Evolutionary conservation across 1,140 invertebrate species (phyloP).

Genomic region (Drosophila orosa): DNA sequence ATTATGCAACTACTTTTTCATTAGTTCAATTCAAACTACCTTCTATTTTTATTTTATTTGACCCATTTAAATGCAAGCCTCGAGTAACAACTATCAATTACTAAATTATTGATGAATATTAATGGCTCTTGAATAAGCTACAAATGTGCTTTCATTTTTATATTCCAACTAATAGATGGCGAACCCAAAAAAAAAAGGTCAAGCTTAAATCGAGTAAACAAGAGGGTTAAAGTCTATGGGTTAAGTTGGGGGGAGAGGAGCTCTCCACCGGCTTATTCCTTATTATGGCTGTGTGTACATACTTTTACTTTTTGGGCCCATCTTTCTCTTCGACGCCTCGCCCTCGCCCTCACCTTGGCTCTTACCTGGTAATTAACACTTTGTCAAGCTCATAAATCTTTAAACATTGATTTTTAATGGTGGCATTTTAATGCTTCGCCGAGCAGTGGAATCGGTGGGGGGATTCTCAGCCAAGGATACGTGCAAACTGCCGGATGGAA

Average conservation of each 20-base stretch:
- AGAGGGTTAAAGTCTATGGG: conserved; percentile 15
- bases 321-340: background rate
- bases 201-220: conserved; percentile 15
- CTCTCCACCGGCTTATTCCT: conserved; percentile 20
- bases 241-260: conserved; percentile 7
- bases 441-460: conserved; percentile 41
- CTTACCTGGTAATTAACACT: conserved; percentile 73
- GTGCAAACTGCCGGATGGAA: conserved; percentile 48
- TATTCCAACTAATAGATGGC: background rate
- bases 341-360: conserved; percentile 18
- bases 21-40: conserved; percentile 4
- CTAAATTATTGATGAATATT: conserved; percentile 53
- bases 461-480: conserved; percentile 23
- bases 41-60: conserved; percentile 14
- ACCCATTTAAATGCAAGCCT: conserved; percentile 1
- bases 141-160: conserved; percentile 6
- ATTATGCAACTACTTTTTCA: conserved; percentile 29
- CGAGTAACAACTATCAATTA: conserved; percentile 23
- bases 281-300: conserved; percentile 13
- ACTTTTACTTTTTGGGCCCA: conserved; percentile 24
- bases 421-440: conserved; percentile 71
- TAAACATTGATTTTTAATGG: conserved; percentile 81
- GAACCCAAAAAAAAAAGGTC: background rate
- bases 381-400: conserved; percentile 79
- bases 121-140: conserved; percentile 10